Base-by-base conservation (phyloP, 2,113 vertebrate genomes). In the Scartelaos histophorus region DNA sequence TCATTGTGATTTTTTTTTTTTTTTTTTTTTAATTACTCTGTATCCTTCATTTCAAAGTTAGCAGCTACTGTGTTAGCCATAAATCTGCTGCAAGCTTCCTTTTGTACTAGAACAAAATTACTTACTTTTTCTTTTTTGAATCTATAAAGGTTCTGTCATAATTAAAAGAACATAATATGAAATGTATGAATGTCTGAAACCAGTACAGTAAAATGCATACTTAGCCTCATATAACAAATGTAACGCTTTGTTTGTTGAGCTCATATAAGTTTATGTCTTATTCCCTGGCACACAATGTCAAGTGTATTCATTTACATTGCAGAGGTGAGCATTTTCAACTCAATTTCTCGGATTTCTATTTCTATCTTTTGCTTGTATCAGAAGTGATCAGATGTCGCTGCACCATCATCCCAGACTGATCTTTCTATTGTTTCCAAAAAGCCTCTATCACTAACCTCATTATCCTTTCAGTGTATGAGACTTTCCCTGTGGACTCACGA, bases 341-440 rank as follows among this genome's bases (percentile, higher is more conserved):
- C 57, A 24, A 74, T 70, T 73, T 73, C 76, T 74, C 71, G 70
- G 45, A 76, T 72, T 66, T 29, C 71, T 9, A 29, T 74, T 74
- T 69, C 64, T 43, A 47, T 0, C 62, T 73, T 66, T 43, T 60
- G n/a, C 49, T 57, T 10, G 38, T 1, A 62, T 67, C 64, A 58
- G 64, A 25, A 71, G 22, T 51, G 73, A 87, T 90, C 86, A 68
- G 74, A 74, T 88, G 72, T 78, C 85, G 21, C 43, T 5, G 43
- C 65, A 47, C 43, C 66, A 29, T 45, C 0, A 15, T 43, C 65
- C 75, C 68, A 35, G 66, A 80, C 75, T 57, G 49, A 61, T 82
- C 60, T 69, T 49, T 13, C 60, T 70, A 78, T 80, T 86, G 76
- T 86, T 67, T 49, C 51, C 45, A 61, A 75, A 82, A 85, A 65